Conservation (phyloP, 2,113 vertebrate species). For the Stigmatopora nigra region DNA sequence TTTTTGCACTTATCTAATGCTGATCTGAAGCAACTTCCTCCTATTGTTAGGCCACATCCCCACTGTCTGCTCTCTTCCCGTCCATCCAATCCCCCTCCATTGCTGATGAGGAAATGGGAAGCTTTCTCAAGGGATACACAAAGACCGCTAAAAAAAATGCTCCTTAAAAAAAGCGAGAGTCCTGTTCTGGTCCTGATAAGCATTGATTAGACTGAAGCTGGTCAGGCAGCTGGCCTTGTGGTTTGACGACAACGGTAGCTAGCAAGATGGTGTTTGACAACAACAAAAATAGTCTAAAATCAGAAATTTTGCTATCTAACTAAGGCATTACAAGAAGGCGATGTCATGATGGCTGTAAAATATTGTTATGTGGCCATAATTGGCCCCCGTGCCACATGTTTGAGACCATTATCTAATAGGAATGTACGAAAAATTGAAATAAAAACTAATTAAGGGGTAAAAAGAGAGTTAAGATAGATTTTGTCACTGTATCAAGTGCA, state of each 20-base stretch:
- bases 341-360: too few species aligned
- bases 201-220: slow-evolving; percentile 5
- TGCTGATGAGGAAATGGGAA: slow-evolving; percentile 50
- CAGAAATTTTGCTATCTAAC: background rate
- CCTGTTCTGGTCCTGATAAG: slow-evolving; percentile 41
- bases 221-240: slow-evolving; percentile 5
- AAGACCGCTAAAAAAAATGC: background rate
- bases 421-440: too few species aligned
- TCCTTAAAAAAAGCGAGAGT: background rate
- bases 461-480: too few species aligned
- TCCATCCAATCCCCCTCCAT: slow-evolving; percentile 44
- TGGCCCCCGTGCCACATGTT: too few species aligned
- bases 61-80: slow-evolving; percentile 68
- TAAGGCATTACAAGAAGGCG: too few species aligned
- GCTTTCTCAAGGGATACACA: slow-evolving; percentile 51
- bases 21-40: slow-evolving; percentile 67
- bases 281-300: background rate
- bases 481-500: too few species aligned
- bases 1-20: slow-evolving; percentile 51
- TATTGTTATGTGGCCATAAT: too few species aligned
- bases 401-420: too few species aligned
- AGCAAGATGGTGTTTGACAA: slow-evolving; percentile 8
- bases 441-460: too few species aligned
- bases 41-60: slow-evolving; percentile 66
- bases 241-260: slow-evolving; percentile 16